These are phyloP conservation scores for Eutolmus rufibarbis DNA, from an alignment of 2,888 invertebrate genomes.

Conservation along the genomic window DNA sequence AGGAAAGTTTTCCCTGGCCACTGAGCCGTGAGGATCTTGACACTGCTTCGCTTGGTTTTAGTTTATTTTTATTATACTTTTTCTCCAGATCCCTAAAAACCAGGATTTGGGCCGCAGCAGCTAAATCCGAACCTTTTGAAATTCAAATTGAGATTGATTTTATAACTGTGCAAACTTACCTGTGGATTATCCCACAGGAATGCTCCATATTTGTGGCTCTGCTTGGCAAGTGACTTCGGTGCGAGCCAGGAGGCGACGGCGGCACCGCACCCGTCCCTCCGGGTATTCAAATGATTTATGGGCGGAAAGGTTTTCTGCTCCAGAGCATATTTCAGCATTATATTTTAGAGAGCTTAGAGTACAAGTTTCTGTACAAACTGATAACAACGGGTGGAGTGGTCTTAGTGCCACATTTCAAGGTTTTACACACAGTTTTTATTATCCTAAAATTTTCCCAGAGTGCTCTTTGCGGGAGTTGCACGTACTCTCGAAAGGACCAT, in stretches of 20 bases:
- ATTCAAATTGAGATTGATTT: slow-evolving; percentile 39
- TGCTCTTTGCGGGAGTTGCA: neutral
- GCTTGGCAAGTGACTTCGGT: neutral
- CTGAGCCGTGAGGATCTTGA: neutral
- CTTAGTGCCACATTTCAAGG: slow-evolving; percentile 34
- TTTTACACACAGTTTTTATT: slow-evolving; percentile 27
- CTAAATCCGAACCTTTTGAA: slow-evolving; percentile 30
- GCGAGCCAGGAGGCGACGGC: neutral
- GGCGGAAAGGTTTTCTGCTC: slow-evolving; percentile 27
- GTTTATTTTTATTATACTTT: neutral
- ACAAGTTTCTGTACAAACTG: slow-evolving; percentile 40
- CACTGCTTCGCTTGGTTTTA: neutral
- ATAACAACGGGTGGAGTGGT: slow-evolving; percentile 20
- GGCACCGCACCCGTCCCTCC: neutral
- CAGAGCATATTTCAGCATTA: slow-evolving; percentile 36
- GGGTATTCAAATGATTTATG: slow-evolving; percentile 37
- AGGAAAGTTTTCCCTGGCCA: neutral
- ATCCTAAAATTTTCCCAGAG: neutral
- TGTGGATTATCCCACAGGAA: slow-evolving; percentile 36
- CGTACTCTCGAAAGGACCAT: neutral
- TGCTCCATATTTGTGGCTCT: slow-evolving; percentile 14
- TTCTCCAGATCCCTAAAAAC: neutral
- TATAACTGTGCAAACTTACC: slow-evolving; percentile 29
- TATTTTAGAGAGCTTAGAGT: slow-evolving; percentile 37
- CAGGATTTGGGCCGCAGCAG: neutral